phyloP scores from a whole-genome alignment of 2,888 invertebrate species.

The Hirudinaria manillensis region DNA sequence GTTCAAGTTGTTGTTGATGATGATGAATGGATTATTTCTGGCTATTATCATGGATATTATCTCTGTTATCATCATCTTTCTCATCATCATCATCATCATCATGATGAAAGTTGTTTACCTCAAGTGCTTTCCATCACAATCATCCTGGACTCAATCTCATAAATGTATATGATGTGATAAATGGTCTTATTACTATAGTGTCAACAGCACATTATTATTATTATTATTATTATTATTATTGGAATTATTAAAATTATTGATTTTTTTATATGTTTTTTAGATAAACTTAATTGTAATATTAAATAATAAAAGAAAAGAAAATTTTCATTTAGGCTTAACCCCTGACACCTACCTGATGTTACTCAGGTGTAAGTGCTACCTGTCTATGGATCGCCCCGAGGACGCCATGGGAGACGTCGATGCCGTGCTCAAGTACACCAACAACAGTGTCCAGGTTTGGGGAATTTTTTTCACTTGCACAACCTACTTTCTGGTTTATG shows the following conservation, averaged over 20 bases:
- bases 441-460: not conserved
- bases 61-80: not conserved
- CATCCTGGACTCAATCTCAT: too few species aligned
- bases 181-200: too few species aligned
- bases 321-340: too few species aligned
- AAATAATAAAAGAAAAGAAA: too few species aligned
- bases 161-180: too few species aligned
- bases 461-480: not conserved
- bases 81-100: constrained; percentile 8
- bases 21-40: not conserved
- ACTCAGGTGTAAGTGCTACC: not conserved
- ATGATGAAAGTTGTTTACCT: not conserved
- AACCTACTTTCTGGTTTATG: not conserved
- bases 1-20: too few species aligned
- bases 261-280: too few species aligned
- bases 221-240: too few species aligned
- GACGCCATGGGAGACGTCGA: not conserved
- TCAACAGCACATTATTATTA: too few species aligned
- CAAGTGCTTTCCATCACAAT: too few species aligned
- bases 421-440: not conserved
- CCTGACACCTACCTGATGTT: not conserved
- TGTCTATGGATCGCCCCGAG: not conserved
- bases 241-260: too few species aligned
- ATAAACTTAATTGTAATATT: too few species aligned
- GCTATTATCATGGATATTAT: not conserved